A percentile compares a stretch with the other conserved stretches of the same genome.
phyloP scores from a whole-genome alignment of 2,888 invertebrate genomes.

The Scaptodrosophila latifasciaeformis region DNA sequence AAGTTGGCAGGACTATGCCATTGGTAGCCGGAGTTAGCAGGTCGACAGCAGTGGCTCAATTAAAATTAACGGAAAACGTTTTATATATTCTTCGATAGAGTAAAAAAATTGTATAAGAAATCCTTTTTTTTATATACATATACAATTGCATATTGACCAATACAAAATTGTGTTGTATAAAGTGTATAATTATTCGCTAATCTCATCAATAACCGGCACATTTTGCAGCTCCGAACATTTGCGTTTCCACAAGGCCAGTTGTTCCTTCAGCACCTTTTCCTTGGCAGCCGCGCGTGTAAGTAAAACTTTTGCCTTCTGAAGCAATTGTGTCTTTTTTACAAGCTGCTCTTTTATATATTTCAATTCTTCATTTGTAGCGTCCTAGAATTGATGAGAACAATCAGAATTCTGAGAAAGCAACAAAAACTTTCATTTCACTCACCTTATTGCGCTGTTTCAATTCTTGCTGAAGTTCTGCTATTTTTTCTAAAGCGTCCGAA shows the following conservation, averaged over 20 bases:
- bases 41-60: too few species aligned
- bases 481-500: constrained; percentile 67
- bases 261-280: constrained; percentile 79
- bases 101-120: too few species aligned
- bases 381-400: constrained; percentile 7
- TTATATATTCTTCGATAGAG: too few species aligned
- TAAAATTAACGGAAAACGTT: too few species aligned
- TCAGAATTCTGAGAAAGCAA: too few species aligned
- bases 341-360: constrained; percentile 77
- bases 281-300: constrained; percentile 80
- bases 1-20: constrained; percentile 20
- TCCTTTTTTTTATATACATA: too few species aligned
- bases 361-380: constrained; percentile 73
- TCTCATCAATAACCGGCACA: constrained; percentile 75
- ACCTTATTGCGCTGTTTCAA: constrained; percentile 57
- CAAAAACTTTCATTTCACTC: constrained; percentile 49
- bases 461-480: constrained; percentile 67
- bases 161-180: too few species aligned
- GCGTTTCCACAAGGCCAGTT: constrained; percentile 74
- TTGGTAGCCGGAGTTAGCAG: too few species aligned
- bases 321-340: constrained; percentile 78
- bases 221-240: constrained; percentile 75
- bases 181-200: constrained; percentile 67
- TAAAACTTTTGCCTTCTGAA: constrained; percentile 80
- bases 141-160: too few species aligned